Evolutionary conservation across 2,888 invertebrate genomes (phyloP).

Genomic region (Nomada goodeniana): DNA sequence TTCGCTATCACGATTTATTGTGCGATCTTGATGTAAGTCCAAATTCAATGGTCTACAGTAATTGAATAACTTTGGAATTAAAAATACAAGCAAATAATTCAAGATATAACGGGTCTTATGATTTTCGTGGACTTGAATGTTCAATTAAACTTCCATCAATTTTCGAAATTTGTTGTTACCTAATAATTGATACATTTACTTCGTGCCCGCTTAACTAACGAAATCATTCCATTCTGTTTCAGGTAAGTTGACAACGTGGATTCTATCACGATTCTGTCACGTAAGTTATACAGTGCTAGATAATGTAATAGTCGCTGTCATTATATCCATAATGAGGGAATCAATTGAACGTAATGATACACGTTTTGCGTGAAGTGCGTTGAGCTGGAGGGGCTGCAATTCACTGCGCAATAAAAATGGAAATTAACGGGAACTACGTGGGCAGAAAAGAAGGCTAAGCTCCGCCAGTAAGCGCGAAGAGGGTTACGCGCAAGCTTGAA

Average conservation of each 20-base stretch:
- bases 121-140: neutral
- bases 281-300: conserved; percentile 56
- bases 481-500: conserved; percentile 77
- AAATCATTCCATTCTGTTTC: conserved; percentile 67
- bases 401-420: conserved; percentile 82
- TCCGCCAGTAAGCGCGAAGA: conserved; percentile 65
- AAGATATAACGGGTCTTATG: no score
- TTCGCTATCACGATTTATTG: no score
- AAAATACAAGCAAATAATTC: no score
- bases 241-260: conserved; percentile 71
- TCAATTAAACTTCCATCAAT: neutral
- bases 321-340: conserved; percentile 62
- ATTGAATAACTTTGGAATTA: no score
- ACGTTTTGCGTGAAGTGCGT: conserved; percentile 15
- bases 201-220: conserved; percentile 32
- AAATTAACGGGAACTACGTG: conserved; percentile 79
- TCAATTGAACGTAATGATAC: conserved; percentile 33
- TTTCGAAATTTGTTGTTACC: neutral
- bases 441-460: conserved; percentile 74
- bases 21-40: no score
- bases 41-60: neutral
- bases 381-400: conserved; percentile 69
- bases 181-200: neutral
- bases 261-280: conserved; percentile 13
- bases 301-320: conserved; percentile 27